phyloP scores from a whole-genome alignment of 2,888 invertebrate genomes.

The Mamestra brassicae region DNA sequence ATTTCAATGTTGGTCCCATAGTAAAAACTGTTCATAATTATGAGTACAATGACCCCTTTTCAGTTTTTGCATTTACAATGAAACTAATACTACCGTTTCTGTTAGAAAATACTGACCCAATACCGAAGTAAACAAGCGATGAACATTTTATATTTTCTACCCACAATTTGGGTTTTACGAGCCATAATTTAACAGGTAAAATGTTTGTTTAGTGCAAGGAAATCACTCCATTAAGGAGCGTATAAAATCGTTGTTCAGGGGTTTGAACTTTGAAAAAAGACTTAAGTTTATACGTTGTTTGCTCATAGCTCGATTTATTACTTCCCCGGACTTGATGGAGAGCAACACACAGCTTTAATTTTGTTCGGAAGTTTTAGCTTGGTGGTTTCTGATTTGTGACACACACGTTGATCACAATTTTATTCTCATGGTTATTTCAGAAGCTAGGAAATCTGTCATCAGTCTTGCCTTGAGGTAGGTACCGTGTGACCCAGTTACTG shows the following conservation, averaged over 20 bases:
- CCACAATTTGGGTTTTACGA: slow-evolving; percentile 26
- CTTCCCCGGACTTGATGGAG: slow-evolving; percentile 9
- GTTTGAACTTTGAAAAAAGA: too few species aligned
- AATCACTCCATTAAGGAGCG: slow-evolving; percentile 24
- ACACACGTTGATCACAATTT: too few species aligned
- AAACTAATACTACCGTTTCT: background rate
- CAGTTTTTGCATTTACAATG: too few species aligned
- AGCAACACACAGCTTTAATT: slow-evolving; percentile 3
- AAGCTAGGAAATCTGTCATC: too few species aligned
- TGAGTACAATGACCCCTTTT: too few species aligned
- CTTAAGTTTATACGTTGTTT: slow-evolving; percentile 10
- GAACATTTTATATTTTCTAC: background rate
- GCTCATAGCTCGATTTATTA: slow-evolving; percentile 31
- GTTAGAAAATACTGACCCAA: background rate
- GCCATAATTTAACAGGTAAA: slow-evolving; percentile 9
- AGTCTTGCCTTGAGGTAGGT: too few species aligned
- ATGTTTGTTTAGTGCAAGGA: slow-evolving; percentile 41
- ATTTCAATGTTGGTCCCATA: too few species aligned
- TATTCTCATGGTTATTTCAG: too few species aligned
- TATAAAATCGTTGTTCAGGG: too few species aligned
- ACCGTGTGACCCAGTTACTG: too few species aligned
- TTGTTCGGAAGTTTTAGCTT: slow-evolving; percentile 2
- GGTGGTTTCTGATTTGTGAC: too few species aligned
- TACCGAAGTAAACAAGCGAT: slow-evolving; percentile 4
- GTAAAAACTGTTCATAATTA: too few species aligned